Base-by-base conservation (phyloP, 2,113 vertebrate genomes). In the Mugil cephalus region DNA sequence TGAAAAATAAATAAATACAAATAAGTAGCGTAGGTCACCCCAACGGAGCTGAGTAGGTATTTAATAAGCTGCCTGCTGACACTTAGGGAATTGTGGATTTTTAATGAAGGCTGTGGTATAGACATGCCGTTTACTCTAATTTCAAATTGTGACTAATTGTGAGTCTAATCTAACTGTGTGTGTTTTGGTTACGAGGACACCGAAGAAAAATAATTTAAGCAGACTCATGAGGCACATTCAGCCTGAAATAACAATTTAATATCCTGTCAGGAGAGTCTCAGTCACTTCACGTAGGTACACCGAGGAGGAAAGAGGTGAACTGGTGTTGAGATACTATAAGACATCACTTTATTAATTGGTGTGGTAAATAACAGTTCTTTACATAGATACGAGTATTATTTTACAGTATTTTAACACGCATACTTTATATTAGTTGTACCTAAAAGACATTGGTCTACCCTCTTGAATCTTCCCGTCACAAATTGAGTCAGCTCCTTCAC, bases 101-200 rank as follows among this genome's bases (percentile, higher is more conserved):
- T 77, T 65, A 59, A 73, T 73, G 18, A 53, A 52, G 39, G 53
- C 52, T 17, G 47, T 60, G n/a, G 53, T 13, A 50, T 55, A 19
- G 14, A 43, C 12, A 61, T 58, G 46, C 42, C 11, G 30, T 36
- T 38, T 24, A 62, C 21, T 67, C 1, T 58, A 64, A 74, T 69
- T 68, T n/a, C 65, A 60, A 54, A 50, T 35, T 70, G 24, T 66
- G 43, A 55, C 42, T 66, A 55, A 74, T 64, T 64, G 59, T 24
- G 50, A 63, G 10, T 59, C 50, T 54, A 46, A 62, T 58, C 17
- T 73, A 63, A 45, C 8, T 55, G 59, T 24, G 58, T 11, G 58
- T 54, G 24, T 66, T 81, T 69, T 55, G 50, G 11, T 19, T 46
- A 69, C 52, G 17, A 68, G n/a, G 42, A 58, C 59, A 7, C 18